Percentiles rank a stretch among this genome's conserved stretches.
Conservation (phyloP, 1,140 invertebrate genomes). For the Lasaia peninsularis region DNA sequence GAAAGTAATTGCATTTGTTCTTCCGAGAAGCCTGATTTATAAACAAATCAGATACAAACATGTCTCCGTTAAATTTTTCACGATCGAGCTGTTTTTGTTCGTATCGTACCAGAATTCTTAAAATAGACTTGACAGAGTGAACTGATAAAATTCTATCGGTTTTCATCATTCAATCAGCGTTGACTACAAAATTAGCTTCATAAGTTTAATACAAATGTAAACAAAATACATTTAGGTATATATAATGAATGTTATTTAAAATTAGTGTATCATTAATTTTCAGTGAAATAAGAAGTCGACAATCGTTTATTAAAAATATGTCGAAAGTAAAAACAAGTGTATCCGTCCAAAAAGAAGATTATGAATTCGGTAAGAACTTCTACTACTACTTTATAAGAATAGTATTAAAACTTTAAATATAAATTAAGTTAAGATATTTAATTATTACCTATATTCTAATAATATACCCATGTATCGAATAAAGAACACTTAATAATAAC, state of each 20-base stretch:
- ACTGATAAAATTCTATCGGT: not conserved
- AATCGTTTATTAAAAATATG: constrained; percentile 11
- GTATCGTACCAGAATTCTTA: constrained; percentile 24
- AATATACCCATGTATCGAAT: no score
- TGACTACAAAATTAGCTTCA: not conserved
- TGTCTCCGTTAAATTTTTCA: no score
- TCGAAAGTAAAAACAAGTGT: constrained; percentile 16
- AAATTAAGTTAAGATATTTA: no score
- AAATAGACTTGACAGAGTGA: constrained; percentile 55
- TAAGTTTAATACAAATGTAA: not conserved
- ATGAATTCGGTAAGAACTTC: constrained; percentile 1
- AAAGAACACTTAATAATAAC: no score
- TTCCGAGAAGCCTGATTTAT: no score
- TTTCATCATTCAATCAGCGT: not conserved
- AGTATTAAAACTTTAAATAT: no score
- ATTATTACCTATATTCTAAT: no score
- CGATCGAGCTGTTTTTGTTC: not conserved
- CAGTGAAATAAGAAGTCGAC: constrained; percentile 20
- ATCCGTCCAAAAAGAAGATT: constrained; percentile 21
- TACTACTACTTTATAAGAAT: not conserved
- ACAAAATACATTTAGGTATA: no score
- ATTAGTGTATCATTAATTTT: not conserved
- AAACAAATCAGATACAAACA: no score
- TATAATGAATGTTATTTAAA: no score
- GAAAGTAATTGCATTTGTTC: no score